Evolutionary conservation across 2,888 invertebrate genomes (phyloP).

Genomic region (Rotaria sp.): DNA sequence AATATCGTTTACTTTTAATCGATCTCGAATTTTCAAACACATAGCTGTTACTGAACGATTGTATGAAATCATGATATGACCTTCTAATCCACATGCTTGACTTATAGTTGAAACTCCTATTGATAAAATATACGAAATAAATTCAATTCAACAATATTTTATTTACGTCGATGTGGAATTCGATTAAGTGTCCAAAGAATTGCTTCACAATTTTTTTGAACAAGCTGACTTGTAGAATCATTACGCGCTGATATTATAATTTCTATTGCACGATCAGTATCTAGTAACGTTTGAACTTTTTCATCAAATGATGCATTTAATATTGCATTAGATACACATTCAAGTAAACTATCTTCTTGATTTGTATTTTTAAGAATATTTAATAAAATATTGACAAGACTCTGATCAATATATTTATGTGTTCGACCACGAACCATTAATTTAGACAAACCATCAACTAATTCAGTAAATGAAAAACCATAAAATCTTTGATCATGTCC

Average conservation of each 20-base stretch:
- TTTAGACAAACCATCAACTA: slow-evolving; percentile 18
- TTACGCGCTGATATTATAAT: neutral
- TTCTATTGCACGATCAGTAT: neutral
- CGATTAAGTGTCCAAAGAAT: slow-evolving; percentile 16
- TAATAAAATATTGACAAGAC: neutral
- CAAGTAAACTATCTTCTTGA: neutral
- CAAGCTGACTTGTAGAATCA: neutral
- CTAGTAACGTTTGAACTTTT: slow-evolving; percentile 14
- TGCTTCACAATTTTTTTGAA: slow-evolving; percentile 25
- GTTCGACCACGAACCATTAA: slow-evolving; percentile 23
- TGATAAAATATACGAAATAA: neutral
- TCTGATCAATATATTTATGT: slow-evolving; percentile 20
- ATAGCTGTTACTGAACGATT: slow-evolving; percentile 1
- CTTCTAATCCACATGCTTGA: neutral
- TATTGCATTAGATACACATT: slow-evolving; percentile 22
- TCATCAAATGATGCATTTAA: slow-evolving; percentile 24
- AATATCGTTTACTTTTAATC: neutral
- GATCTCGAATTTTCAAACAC: slow-evolving; percentile 28
- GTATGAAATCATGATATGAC: slow-evolving; percentile 26
- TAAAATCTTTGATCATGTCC: neutral
- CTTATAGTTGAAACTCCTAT: neutral
- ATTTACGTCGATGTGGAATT: neutral
- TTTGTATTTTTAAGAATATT: neutral
- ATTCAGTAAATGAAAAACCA: slow-evolving; percentile 20
- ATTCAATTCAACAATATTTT: neutral